Evolutionary conservation across 2,797 vertebrate species (phyloP), one percentile per base, ranked within the genome.

Genomic region (Semaprochilodus insignis): DNA sequence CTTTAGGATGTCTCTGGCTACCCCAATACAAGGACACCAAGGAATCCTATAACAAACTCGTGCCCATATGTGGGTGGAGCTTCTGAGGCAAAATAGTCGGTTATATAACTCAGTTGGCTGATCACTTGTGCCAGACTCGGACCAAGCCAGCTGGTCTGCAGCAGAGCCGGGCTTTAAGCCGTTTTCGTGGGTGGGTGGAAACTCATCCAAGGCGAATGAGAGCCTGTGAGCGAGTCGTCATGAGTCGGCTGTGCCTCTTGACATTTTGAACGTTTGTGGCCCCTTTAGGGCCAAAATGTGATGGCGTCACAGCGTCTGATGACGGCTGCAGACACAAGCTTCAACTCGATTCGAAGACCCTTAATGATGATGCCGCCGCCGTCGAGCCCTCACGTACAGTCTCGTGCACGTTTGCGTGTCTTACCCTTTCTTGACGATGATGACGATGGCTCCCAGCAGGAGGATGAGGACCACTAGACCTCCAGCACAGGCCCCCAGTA

Each of bases 401-500:
- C 19, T 21, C 31, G 34, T 21, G 60, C 65, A 63, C 74, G 69
- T 65, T 78, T 34, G 40, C 66, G 70, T 19, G 63, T 52, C 96
- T 96, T 91, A 99, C 97, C 97, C 96, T 88, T 99, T 99, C 80
- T 96, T 96, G 74, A 99, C 92, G 78, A 97, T 91, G 25, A 99
- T 21, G 54, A 99, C 96, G 76, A 98, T 95, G 87, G 96, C 96
- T 51, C 97, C 97, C 78, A 99, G 93, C 1, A 99, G 94, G 75
- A 99, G 94, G 25, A 98, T 96, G 75, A 99, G 95, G 52, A 98
- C 95, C 0, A 97, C 95, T 54, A 98, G 95, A 0, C 97, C 97
- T 0, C 98, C 97, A 0, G 95, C 97, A 83, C 97, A 98, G 87
- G 97, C 96, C 4, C 97, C 97, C 54, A 99, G 92, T 88, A 99